Percentiles rank a stretch among this genome's conserved stretches.
phyloP scores from a whole-genome alignment of 2,113 vertebrate genomes.

The Illadopsis cleaveri region DNA sequence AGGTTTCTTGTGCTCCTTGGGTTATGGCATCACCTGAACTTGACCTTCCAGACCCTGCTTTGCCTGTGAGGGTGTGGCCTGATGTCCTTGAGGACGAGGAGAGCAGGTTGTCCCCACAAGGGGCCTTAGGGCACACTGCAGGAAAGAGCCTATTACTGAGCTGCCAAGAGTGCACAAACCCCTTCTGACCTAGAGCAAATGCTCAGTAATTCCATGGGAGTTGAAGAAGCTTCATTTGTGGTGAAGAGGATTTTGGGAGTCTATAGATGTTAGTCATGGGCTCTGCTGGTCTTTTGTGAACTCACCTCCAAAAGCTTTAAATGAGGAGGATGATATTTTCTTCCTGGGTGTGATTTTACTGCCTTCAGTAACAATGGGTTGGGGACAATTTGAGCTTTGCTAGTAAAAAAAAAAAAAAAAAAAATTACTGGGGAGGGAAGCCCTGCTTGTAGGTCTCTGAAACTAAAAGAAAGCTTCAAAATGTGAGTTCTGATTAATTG shows the following conservation, averaged over 20 bases:
- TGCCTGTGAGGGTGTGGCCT: neutral
- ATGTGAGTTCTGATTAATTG: constrained; percentile 47
- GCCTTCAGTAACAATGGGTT: neutral
- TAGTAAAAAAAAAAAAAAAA: neutral
- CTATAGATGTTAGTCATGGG: neutral
- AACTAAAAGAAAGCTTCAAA: constrained; percentile 46
- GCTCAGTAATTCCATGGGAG: neutral
- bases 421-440: neutral
- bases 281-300: neutral
- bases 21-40: neutral
- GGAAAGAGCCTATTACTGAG: neutral
- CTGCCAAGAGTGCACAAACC: rapidly evolving
- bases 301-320: neutral
- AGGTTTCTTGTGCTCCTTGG: neutral
- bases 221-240: neutral
- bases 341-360: neutral
- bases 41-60: neutral
- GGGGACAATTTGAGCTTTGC: neutral
- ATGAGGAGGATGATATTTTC: neutral
- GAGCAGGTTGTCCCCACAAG: neutral
- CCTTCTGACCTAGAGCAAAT: neutral
- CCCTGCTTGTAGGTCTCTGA: constrained; percentile 36
- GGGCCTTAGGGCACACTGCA: too few relatives aligned
- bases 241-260: neutral
- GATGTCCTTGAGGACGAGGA: neutral